These are phyloP conservation scores for Vesta saturnalis DNA, from an alignment of 2,888 invertebrate species.

Conservation along the genomic window DNA sequence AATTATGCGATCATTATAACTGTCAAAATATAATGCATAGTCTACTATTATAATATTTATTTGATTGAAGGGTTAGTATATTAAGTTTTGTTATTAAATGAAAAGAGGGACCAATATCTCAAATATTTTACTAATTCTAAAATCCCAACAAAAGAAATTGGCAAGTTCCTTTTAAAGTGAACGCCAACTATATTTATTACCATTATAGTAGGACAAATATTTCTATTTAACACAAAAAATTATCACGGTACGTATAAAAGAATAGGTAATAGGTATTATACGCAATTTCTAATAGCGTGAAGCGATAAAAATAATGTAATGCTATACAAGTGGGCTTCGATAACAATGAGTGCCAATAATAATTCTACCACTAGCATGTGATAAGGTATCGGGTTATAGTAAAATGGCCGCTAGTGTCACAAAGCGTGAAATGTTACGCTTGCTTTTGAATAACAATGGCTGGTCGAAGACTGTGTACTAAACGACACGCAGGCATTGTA, in stretches of 20 bases:
- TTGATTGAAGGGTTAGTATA: conserved; percentile 36
- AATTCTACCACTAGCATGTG: conserved; percentile 42
- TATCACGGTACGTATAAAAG: too few relatives aligned
- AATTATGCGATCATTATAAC: conserved; percentile 42
- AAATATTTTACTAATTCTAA: not conserved
- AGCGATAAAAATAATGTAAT: conserved; percentile 35
- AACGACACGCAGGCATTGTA: conserved; percentile 50
- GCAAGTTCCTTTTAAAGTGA: too few relatives aligned
- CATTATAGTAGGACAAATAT: too few relatives aligned
- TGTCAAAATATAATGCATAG: conserved; percentile 42
- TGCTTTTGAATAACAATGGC: conserved; percentile 60
- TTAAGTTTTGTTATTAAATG: conserved; percentile 26
- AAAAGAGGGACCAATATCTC: conserved; percentile 19
- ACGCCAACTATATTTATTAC: too few relatives aligned
- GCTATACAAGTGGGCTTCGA: conserved; percentile 34
- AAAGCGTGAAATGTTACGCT: conserved; percentile 61
- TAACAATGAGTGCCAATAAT: conserved; percentile 41
- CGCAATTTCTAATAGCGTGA: conserved; percentile 26
- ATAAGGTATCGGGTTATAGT: conserved; percentile 49
- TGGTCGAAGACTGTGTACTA: conserved; percentile 49
- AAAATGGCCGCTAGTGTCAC: conserved; percentile 59
- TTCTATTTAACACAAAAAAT: too few relatives aligned
- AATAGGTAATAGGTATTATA: too few relatives aligned
- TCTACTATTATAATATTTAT: conserved; percentile 36
- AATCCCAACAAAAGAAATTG: too few relatives aligned